phyloP scores from a whole-genome alignment of 2,113 vertebrate genomes.

The Sitta europaea region DNA sequence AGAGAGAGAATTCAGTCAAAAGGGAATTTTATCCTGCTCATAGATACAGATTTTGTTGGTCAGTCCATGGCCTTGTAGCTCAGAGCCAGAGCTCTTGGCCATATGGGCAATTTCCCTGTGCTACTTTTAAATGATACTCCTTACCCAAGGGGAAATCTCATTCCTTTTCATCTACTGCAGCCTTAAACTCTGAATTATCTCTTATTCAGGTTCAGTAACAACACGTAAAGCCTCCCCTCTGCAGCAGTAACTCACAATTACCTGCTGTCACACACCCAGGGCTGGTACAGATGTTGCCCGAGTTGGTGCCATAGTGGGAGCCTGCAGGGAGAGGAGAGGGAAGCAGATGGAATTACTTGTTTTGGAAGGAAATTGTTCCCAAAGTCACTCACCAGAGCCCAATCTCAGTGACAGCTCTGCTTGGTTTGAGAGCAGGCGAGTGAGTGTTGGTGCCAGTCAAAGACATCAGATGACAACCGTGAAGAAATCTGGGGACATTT shows the following conservation, averaged over 20 bases:
- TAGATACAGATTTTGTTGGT: neutral
- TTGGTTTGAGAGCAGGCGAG: neutral
- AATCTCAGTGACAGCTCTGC: neutral
- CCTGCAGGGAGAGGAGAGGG: constrained; percentile 66
- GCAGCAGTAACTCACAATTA: constrained; percentile 14
- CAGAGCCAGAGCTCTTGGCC: neutral
- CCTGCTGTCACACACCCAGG: constrained; percentile 90
- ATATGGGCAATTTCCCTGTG: neutral
- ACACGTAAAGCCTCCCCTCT: neutral
- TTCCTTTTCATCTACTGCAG: neutral
- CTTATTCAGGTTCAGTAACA: neutral
- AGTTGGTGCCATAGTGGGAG: constrained; percentile 18
- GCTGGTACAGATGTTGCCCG: constrained; percentile 75
- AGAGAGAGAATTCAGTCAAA: neutral
- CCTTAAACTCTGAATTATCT: neutral
- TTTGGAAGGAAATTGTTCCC: neutral
- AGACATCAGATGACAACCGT: neutral
- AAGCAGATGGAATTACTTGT: neutral
- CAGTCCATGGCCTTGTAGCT: neutral
- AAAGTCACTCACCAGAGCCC: neutral
- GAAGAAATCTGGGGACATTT: neutral
- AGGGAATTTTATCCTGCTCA: neutral
- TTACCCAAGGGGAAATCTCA: neutral
- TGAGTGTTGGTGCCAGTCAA: neutral
- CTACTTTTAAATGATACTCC: neutral